A percentile compares a stretch with the other conserved stretches of the same genome.
These are phyloP conservation scores for Ophion ellenae DNA, from an alignment of 2,888 invertebrate genomes.

Conservation along the genomic window DNA sequence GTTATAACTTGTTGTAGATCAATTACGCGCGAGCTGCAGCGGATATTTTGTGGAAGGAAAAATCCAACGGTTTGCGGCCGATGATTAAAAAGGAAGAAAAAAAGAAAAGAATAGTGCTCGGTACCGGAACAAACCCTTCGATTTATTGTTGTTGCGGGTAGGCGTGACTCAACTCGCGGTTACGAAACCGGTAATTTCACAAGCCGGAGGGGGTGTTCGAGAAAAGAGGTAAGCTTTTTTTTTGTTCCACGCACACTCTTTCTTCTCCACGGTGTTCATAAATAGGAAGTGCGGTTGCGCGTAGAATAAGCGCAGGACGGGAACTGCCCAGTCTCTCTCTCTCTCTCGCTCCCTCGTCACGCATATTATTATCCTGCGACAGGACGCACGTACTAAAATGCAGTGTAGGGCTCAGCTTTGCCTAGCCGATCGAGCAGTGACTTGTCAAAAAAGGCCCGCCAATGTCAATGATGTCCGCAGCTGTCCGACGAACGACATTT, in stretches of 20 bases:
- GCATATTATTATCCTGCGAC: conserved; percentile 62
- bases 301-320: conserved; percentile 50
- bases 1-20: not conserved
- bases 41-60: not conserved
- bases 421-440: conserved; percentile 48
- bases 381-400: conserved; percentile 47
- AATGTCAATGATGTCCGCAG: conserved; percentile 66
- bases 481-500: conserved; percentile 62
- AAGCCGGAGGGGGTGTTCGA: conserved; percentile 50
- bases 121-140: conserved; percentile 59
- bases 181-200: conserved; percentile 59
- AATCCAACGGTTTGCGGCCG: conserved; percentile 25
- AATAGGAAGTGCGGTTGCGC: conserved; percentile 66
- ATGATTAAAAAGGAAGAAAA: conserved; percentile 16
- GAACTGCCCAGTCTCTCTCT: conserved; percentile 39
- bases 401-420: conserved; percentile 29
- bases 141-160: conserved; percentile 59
- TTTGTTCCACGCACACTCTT: conserved; percentile 20
- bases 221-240: conserved; percentile 40
- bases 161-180: conserved; percentile 58
- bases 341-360: conserved; percentile 54
- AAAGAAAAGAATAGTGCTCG: conserved; percentile 14
- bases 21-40: conserved; percentile 13
- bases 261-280: conserved; percentile 25
- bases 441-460: conserved; percentile 41